phyloP scores from a whole-genome alignment of 2,797 vertebrate species.

The Geotrypetes seraphini region DNA sequence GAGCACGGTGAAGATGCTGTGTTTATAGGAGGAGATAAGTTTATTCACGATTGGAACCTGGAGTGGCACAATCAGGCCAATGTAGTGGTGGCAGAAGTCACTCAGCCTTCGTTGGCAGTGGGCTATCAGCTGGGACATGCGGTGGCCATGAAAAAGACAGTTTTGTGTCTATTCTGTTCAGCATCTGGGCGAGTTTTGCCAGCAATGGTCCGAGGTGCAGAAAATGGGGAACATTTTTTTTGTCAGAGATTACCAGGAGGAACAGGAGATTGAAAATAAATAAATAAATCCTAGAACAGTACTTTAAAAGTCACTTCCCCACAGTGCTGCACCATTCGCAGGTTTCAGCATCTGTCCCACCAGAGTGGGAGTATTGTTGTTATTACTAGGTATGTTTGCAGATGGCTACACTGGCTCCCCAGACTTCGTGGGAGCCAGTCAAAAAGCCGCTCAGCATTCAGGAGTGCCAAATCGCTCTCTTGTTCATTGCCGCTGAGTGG shows the following conservation, averaged over 20 bases:
- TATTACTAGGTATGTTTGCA: no score
- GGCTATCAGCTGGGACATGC: slow-evolving; percentile 72
- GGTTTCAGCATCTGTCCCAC: no score
- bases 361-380: no score
- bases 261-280: slow-evolving; percentile 40
- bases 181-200: slow-evolving; percentile 57
- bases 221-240: slow-evolving; percentile 27
- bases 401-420: no score
- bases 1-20: no score
- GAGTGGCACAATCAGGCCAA: no score
- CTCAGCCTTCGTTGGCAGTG: slow-evolving; percentile 69
- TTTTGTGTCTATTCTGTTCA: slow-evolving; percentile 68
- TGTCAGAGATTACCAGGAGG: slow-evolving; percentile 47
- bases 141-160: slow-evolving; percentile 51
- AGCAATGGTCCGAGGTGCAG: slow-evolving; percentile 54
- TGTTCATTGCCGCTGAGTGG: no score
- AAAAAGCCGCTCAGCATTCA: no score
- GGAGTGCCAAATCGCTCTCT: no score
- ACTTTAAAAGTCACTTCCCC: background rate
- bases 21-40: no score
- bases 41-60: no score
- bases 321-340: background rate
- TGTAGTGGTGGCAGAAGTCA: slow-evolving; percentile 74
- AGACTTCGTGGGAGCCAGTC: no score
- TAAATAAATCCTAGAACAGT: slow-evolving; percentile 38